Percentiles rank a stretch among this genome's conserved stretches.
phyloP scores from a whole-genome alignment of 2,113 vertebrate genomes.

The Nyctereutes procyonoides region DNA sequence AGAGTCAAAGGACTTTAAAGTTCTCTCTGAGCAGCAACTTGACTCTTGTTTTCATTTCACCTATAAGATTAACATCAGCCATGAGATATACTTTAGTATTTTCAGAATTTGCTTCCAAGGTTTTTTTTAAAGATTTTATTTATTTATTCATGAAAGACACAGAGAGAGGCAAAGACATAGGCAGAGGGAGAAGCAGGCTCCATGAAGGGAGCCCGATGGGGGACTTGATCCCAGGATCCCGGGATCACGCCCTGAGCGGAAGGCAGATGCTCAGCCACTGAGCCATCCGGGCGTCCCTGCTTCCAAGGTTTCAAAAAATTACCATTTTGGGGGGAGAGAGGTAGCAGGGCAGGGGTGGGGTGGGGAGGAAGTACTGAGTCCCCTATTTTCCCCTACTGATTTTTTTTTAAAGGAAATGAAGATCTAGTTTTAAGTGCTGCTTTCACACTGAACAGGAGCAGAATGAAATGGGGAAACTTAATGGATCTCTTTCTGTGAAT shows the following conservation, averaged over 20 bases:
- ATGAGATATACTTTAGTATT: constrained; percentile 36
- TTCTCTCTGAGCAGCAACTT: not conserved
- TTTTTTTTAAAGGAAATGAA: constrained; percentile 78
- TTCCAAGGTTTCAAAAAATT: constrained; percentile 47
- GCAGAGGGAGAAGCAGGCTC: too few relatives aligned
- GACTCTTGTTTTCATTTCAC: not conserved
- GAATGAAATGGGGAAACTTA: constrained; percentile 79
- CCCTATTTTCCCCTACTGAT: constrained; percentile 63
- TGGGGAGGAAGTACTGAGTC: not conserved
- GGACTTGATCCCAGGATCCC: too few relatives aligned
- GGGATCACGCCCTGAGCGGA: too few relatives aligned
- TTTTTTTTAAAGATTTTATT: not conserved
- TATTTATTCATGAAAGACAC: too few relatives aligned
- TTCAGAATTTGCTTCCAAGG: constrained; percentile 57
- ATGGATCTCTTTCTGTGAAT: constrained; percentile 82
- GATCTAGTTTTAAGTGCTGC: constrained; percentile 76
- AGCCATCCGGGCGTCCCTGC: too few relatives aligned
- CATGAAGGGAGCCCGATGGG: too few relatives aligned
- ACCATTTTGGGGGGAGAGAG: not conserved
- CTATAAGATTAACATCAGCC: not conserved
- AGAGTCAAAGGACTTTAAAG: not conserved
- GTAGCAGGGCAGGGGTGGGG: not conserved
- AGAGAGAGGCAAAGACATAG: too few relatives aligned
- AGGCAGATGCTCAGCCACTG: too few relatives aligned
- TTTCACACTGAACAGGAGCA: constrained; percentile 75